Percentiles rank a stretch among this genome's conserved stretches.
phyloP scores from a whole-genome alignment of 1,140 invertebrate species.

The Conopomorpha cramerella region DNA sequence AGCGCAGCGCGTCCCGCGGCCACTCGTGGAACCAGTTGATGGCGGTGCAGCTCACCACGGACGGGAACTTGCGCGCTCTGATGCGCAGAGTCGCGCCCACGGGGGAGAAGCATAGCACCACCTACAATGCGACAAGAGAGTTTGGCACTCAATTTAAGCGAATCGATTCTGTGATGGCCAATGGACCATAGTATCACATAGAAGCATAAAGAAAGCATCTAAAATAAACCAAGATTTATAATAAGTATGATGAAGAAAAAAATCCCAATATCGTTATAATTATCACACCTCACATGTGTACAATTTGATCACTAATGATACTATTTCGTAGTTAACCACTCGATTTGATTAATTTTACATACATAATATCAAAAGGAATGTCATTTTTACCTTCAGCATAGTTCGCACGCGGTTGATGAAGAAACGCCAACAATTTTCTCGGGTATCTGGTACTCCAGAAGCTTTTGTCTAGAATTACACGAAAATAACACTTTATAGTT shows the following conservation, averaged over 20 bases:
- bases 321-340: too few relatives aligned
- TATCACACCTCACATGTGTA: too few relatives aligned
- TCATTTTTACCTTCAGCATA: conserved; percentile 70
- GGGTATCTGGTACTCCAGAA: conserved; percentile 80
- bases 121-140: conserved; percentile 21
- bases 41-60: conserved; percentile 89
- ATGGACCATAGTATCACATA: too few relatives aligned
- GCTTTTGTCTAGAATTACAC: conserved; percentile 72
- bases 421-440: conserved; percentile 95
- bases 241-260: too few relatives aligned
- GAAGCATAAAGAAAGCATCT: too few relatives aligned
- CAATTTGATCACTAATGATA: too few relatives aligned
- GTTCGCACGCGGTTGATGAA: conserved; percentile 89
- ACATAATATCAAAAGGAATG: too few relatives aligned
- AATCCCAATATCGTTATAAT: too few relatives aligned
- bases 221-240: conserved; percentile 6
- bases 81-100: conserved; percentile 85
- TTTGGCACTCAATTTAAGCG: too few relatives aligned
- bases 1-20: conserved; percentile 88
- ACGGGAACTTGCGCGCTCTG: conserved; percentile 89
- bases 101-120: conserved; percentile 91
- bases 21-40: conserved; percentile 98
- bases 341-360: too few relatives aligned
- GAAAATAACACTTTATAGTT: too few relatives aligned
- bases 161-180: too few relatives aligned